Base-by-base conservation (phyloP, 2,888 invertebrate genomes). In the Lithophane semibrunnea region DNA sequence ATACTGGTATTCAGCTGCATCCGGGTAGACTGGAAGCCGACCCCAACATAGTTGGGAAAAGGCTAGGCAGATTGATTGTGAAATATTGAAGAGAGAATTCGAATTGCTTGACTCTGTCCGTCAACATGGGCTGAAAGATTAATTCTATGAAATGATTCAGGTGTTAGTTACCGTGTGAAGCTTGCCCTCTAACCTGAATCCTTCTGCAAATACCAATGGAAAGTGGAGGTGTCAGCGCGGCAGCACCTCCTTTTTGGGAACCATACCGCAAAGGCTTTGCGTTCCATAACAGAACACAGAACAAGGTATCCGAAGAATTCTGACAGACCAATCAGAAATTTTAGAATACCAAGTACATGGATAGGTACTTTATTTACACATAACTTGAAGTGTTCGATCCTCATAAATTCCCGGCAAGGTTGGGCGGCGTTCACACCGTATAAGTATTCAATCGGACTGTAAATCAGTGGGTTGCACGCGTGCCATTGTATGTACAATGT, bases 371-470 rank as follows among this genome's bases (percentile, higher is more conserved):
- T 67, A 74, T 85, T 84, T 73, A 75, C 76, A 82, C 83, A 86
- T 63, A 80, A 63, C 54, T 67, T 69, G 60, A 79, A 78, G 75
- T 77, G 72, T 88, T 73, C 70, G n/a, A 58, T 74, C 60, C 82
- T 84, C 84, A 89, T 89, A 87, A 86, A 89, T 88, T 85, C 81
- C 65, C 69, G 68, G 71, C 68, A 77, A 80, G 67, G 82, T 83
- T 81, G 77, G 78, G 88, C 75, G 83, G 81, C 87, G 80, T 90
- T 92, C 90, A 92, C 92, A 92, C 92, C 91, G 90, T 90, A 89
- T 88, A 88, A 87, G 90, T 89, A 90, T 93, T 92, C 91, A 92
- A 93, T 92, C 92, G 93, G 86, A 75, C 90, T 87, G 91, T 93
- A 93, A 93, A 93, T 93, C 93, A 91, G 88, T 68, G 83, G 66